Evolutionary conservation across 2,113 vertebrate genomes (phyloP).

Genomic region (Syngnathus floridae): DNA sequence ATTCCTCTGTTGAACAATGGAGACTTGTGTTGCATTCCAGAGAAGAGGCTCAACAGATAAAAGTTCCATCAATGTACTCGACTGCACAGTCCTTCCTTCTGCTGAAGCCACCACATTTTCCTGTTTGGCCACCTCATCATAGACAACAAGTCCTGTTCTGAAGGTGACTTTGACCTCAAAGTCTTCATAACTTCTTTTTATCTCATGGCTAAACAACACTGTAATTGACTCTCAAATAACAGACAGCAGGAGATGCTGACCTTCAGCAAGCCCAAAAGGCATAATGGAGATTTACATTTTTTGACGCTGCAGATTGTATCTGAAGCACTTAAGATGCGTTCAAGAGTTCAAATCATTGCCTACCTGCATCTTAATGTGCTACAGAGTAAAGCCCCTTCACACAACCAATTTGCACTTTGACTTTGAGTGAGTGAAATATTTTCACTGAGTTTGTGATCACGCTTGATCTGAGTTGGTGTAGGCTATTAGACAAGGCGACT

Average conservation of each 20-base stretch:
- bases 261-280: slow-evolving; percentile 21
- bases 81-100: slow-evolving; percentile 1
- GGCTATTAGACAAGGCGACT: slow-evolving; percentile 53
- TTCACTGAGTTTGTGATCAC: slow-evolving; percentile 49
- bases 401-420: slow-evolving; percentile 44
- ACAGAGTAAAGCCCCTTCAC: slow-evolving; percentile 14
- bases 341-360: slow-evolving; percentile 34
- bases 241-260: slow-evolving; percentile 27
- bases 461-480: slow-evolving; percentile 50
- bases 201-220: slow-evolving; percentile 38
- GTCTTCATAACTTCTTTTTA: slow-evolving; percentile 36
- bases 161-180: slow-evolving; percentile 41
- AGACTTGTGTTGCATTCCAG: slow-evolving; percentile 27
- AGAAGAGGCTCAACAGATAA: slow-evolving; percentile 31
- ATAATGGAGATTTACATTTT: slow-evolving; percentile 6
- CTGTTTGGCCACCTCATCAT: slow-evolving; percentile 9
- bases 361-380: slow-evolving; percentile 16
- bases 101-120: slow-evolving; percentile 11
- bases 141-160: slow-evolving; percentile 16
- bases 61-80: slow-evolving; percentile 25
- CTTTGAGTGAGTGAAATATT: slow-evolving; percentile 44
- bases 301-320: slow-evolving; percentile 23
- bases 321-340: slow-evolving; percentile 32
- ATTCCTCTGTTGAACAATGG: slow-evolving; percentile 34
- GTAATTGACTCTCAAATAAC: slow-evolving; percentile 49